Evolutionary conservation across 2,888 invertebrate species (phyloP).

Genomic region (Ariolimax columbianus): DNA sequence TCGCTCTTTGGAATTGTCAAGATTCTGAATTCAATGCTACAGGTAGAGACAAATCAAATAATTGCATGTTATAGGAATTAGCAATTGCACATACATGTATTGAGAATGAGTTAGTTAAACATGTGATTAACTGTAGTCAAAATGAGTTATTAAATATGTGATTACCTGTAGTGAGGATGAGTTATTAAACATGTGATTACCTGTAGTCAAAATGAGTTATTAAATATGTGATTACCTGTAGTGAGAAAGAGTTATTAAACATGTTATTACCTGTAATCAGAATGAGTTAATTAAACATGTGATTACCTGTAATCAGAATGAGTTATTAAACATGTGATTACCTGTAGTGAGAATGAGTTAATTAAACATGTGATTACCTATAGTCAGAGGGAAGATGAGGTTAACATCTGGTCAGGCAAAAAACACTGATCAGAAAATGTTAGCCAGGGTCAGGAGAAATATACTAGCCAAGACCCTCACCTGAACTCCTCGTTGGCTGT

Average conservation of each 20-base stretch:
- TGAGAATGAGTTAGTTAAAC: neutral
- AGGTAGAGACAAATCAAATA: slow-evolving; percentile 37
- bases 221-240: neutral
- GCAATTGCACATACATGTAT: no score
- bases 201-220: neutral
- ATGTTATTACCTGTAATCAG: neutral
- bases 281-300: neutral
- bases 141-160: neutral
- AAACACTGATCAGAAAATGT: no score
- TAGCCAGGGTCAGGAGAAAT: no score
- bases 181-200: neutral
- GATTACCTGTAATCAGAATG: neutral
- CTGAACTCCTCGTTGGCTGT: no score
- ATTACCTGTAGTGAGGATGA: neutral
- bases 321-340: no score
- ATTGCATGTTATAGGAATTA: neutral
- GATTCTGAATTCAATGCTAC: slow-evolving; percentile 66
- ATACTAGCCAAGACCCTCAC: no score
- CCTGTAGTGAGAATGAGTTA: no score
- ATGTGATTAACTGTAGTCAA: neutral
- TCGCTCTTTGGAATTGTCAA: slow-evolving; percentile 73
- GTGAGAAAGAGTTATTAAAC: neutral
- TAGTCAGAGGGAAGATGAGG: no score
- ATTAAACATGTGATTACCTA: no score
- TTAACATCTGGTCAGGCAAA: no score